Percentiles rank a stretch among this genome's conserved stretches.
Evolutionary conservation across 35 echinoderm and acorn worm species (phyloP).

Genomic region (Apostichopus japonicus): DNA sequence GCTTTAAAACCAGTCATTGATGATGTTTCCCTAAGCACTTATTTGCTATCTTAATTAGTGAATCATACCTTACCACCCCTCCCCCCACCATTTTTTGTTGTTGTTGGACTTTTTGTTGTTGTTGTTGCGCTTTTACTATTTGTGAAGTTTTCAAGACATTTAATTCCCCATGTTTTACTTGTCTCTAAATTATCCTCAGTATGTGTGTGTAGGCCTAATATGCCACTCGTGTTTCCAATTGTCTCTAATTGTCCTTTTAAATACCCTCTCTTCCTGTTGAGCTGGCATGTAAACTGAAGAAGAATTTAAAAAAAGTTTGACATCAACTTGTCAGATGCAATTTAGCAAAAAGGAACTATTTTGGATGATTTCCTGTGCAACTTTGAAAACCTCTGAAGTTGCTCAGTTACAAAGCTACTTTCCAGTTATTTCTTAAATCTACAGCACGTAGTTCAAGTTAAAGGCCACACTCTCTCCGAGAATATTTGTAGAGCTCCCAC

Average conservation of each 20-base stretch:
- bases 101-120: background rate
- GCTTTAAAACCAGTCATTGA: too few species aligned
- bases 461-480: background rate
- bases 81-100: background rate
- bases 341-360: slow-evolving; percentile 35
- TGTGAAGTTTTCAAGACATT: background rate
- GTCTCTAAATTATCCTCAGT: background rate
- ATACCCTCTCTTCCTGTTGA: slow-evolving; percentile 25
- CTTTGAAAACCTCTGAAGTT: background rate
- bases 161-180: background rate
- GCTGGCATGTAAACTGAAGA: slow-evolving; percentile 8
- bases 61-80: background rate
- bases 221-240: slow-evolving; percentile 8
- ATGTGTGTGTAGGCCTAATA: slow-evolving; percentile 16
- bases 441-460: background rate
- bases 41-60: slow-evolving; percentile 9
- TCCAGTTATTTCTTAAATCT: slow-evolving; percentile 3
- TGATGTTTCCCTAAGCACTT: background rate
- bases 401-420: slow-evolving; percentile 8
- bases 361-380: slow-evolving; percentile 29
- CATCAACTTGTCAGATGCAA: slow-evolving; percentile 32
- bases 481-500: background rate
- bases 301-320: background rate
- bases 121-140: background rate
- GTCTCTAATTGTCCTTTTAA: slow-evolving; percentile 21